Conservation (phyloP, 2,888 invertebrate genomes). For the Trimorus sp. region DNA sequence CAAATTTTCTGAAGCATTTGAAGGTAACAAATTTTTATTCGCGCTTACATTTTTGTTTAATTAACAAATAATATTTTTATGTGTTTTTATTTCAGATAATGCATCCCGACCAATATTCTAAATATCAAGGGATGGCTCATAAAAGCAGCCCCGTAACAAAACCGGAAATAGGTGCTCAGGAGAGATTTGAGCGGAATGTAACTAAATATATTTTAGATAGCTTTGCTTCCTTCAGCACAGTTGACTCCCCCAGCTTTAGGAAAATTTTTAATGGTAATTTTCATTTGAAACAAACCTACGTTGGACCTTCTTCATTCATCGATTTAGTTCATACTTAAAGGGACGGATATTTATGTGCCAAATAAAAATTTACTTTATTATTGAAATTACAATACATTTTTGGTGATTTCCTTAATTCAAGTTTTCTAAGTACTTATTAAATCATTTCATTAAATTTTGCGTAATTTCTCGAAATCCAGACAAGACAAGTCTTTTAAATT, state of each 20-base stretch:
- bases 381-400: too few relatives aligned
- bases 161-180: neutral
- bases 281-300: too few relatives aligned
- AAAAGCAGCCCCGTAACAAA: neutral
- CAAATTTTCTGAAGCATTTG: constrained; percentile 19
- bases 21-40: constrained; percentile 5
- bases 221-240: neutral
- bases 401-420: too few relatives aligned
- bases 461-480: too few relatives aligned
- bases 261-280: constrained; percentile 5
- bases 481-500: too few relatives aligned
- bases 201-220: constrained; percentile 3
- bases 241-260: neutral
- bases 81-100: neutral
- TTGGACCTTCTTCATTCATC: too few relatives aligned
- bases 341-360: too few relatives aligned
- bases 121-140: neutral
- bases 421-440: too few relatives aligned
- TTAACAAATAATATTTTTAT: neutral
- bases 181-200: neutral
- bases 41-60: neutral
- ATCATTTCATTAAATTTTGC: too few relatives aligned
- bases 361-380: too few relatives aligned
- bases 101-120: neutral
- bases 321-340: too few relatives aligned